Evolutionary conservation across 2,888 invertebrate genomes (phyloP).

Genomic region (Stictocephala bisonia): DNA sequence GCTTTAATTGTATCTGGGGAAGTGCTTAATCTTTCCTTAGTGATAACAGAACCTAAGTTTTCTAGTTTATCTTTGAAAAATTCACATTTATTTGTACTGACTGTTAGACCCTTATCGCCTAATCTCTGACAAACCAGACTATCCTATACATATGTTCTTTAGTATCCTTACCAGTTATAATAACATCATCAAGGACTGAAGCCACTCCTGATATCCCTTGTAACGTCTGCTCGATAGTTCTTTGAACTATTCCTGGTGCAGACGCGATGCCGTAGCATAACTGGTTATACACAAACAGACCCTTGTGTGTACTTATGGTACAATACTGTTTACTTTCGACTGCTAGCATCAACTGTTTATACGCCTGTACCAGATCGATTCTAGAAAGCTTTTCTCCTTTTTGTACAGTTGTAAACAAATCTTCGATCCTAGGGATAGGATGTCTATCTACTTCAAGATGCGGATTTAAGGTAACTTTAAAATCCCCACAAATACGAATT

Average conservation of each 20-base stretch:
- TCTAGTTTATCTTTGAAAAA: too few species aligned
- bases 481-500: slow-evolving; percentile 60
- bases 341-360: slow-evolving; percentile 56
- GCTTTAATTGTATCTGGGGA: too few species aligned
- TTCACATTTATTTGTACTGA: too few species aligned
- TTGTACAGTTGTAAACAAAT: too few species aligned
- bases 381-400: slow-evolving; percentile 53
- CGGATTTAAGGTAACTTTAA: slow-evolving; percentile 51
- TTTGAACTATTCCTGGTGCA: slow-evolving; percentile 54
- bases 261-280: slow-evolving; percentile 60
- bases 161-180: slow-evolving; percentile 4
- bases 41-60: too few species aligned
- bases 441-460: slow-evolving; percentile 43
- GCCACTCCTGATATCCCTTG: slow-evolving; percentile 24
- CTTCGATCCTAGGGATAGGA: slow-evolving; percentile 48
- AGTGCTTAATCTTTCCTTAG: too few species aligned
- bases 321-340: slow-evolving; percentile 59
- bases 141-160: too few species aligned
- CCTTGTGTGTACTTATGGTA: slow-evolving; percentile 62
- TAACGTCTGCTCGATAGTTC: slow-evolving; percentile 56
- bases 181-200: slow-evolving; percentile 30
- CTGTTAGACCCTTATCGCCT: too few species aligned
- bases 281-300: slow-evolving; percentile 58
- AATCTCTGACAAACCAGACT: too few species aligned
- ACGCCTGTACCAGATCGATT: slow-evolving; percentile 45